Evolutionary conservation across 2,888 invertebrate genomes (phyloP), one percentile per base, ranked within the genome.

Genomic region (Allolobophora icterica): DNA sequence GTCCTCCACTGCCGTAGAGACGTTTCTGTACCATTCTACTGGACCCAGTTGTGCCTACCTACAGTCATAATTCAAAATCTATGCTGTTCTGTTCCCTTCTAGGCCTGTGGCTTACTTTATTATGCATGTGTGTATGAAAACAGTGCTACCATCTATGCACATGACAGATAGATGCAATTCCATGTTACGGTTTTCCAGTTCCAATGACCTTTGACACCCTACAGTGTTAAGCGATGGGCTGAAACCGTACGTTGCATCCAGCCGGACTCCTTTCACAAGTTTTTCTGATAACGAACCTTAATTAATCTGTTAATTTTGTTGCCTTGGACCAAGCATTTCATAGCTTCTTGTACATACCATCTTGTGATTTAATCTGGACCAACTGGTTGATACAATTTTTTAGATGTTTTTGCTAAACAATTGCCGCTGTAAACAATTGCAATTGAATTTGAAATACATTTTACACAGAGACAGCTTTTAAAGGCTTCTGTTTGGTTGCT

Each of bases 161-260:
- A 71, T 71, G 71, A n/a, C 71, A n/a, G 71, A 71, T n/a, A 13
- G 71, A 71, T 71, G 71, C 71, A n/a, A n/a, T 71, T 71, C 71
- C 71, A 2, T 71, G 30, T 71, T 52, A 52, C 5, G 52, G 71
- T 71, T 71, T 38, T 71, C 71, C 71, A 71, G 71, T 71, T 71
- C 71, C 71, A 30, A 71, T 71, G 71, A 71, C 71, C 71, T 71
- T 71, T 71, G 8, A n/a, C 71, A 71, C n/a, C 71, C 6, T 71
- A n/a, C 71, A n/a, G 71, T 71, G 71, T 71, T 24, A 71, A 71
- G n/a, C 71, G 71, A 71, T 71, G 71, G 71, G 3, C 71, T 71
- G 71, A n/a, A 71, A 2, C 71, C 71, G n/a, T 71, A 8, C n/a
- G n/a, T 71, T n/a, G n/a, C 71, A 71, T 71, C n/a, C 30, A n/a